Evolutionary conservation across 2,113 vertebrate species (phyloP), one percentile per base, ranked within the genome.

Genomic region (Gobiocypris rarus): DNA sequence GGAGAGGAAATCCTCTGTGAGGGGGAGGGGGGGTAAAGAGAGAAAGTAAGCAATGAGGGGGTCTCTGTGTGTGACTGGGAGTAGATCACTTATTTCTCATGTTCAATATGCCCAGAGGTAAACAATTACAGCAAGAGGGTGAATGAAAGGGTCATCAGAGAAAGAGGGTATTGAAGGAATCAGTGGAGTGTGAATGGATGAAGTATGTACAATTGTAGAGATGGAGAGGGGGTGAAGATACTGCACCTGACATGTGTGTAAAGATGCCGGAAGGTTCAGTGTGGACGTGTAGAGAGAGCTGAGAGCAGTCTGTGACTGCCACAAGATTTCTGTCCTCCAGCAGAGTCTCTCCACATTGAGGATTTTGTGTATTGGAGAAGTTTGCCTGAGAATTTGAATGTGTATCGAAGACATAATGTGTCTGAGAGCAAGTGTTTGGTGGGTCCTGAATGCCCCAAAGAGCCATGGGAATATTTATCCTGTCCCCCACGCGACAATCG

Each of bases 221-320:
- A 67, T 2, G 13, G 43, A 76, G 71, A 84, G 81, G 83, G 38
- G 84, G 38, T 43, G 63, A 83, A 11, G 14, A 28, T 38, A 61
- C 13, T 45, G 38, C 69, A 89, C 89, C 87, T 85, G 86, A 65
- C 26, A 82, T 58, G 15, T 84, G 75, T 67, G 81, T 78, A 59
- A 95, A 95, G 15, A 95, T 88, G 41, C 93, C 92, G 65, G 89
- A 85, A 69, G 93, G 94, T 28, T 94, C 90, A 83, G 87, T 89
- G 75, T 70, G 89, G 15, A 94, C 31, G 3, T 82, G 75, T 84
- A 94, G 83, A 4, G 85, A 48, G 43, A 95, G 80, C 14, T 91
- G 92, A 81, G 94, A 93, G 78, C 94, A 94, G 87, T 95, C 92
- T 3, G 91, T 92, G 83, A 94, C 90, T 0, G 85, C 5, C 0